Evolutionary conservation across 2,797 vertebrate species (phyloP).

Genomic region (Anabas testudineus): DNA sequence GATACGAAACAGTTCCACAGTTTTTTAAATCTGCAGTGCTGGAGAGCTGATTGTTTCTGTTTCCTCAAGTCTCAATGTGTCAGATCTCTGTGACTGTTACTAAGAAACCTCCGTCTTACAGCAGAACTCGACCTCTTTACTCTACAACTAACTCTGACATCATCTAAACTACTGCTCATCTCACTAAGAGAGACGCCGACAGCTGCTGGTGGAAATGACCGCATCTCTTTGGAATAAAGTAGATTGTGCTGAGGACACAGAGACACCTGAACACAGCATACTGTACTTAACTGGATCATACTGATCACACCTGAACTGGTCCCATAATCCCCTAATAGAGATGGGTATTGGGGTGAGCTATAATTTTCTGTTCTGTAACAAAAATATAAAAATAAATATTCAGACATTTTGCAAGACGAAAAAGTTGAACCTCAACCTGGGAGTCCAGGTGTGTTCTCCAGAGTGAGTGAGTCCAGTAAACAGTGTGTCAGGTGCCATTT

Average conservation of each 20-base stretch:
- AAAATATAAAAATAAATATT: no score
- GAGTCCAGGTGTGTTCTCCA: background rate
- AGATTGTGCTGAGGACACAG: background rate
- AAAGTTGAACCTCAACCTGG: no score
- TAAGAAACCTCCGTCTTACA: slow-evolving; percentile 40
- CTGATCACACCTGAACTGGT: no score
- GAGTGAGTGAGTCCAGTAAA: background rate
- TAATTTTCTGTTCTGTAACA: no score
- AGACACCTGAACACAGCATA: slow-evolving; percentile 9
- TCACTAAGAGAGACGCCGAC: slow-evolving; percentile 17
- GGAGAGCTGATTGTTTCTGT: slow-evolving; percentile 6
- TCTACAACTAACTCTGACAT: slow-evolving; percentile 9
- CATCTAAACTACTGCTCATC: slow-evolving; percentile 14
- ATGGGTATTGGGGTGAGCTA: no score
- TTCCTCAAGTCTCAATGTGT: slow-evolving; percentile 20
- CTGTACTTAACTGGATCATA: background rate
- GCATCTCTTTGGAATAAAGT: slow-evolving; percentile 1
- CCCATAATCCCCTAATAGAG: no score
- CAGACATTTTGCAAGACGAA: no score
- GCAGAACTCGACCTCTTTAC: slow-evolving; percentile 23
- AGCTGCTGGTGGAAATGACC: slow-evolving; percentile 3
- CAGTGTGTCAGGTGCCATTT: background rate
- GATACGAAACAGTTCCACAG: slow-evolving; percentile 17
- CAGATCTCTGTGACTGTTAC: slow-evolving; percentile 22
- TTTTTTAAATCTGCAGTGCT: slow-evolving; percentile 9